Percentiles rank a stretch among this genome's conserved stretches.
Evolutionary conservation across 2,888 invertebrate genomes (phyloP).

Genomic region (Periphyllus acericola): DNA sequence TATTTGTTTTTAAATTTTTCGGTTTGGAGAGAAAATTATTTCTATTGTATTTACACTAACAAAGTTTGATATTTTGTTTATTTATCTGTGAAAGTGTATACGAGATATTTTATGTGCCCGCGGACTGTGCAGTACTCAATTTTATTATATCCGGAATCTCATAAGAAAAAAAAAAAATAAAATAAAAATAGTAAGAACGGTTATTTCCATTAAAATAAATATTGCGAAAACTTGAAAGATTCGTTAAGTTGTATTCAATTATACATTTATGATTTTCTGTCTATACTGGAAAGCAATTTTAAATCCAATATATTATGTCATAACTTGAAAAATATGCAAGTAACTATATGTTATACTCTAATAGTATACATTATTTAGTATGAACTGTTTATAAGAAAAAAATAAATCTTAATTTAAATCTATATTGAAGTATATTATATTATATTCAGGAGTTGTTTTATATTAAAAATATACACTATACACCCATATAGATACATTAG

Average conservation of each 20-base stretch:
- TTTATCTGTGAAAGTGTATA: background rate
- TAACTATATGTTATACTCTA: background rate
- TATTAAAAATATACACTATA: too few relatives aligned
- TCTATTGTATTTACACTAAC: constrained; percentile 12
- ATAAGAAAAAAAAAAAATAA: background rate
- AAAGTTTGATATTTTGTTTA: constrained; percentile 36
- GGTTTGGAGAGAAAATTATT: background rate
- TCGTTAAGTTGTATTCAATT: background rate
- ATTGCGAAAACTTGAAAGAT: background rate
- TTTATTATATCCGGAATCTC: constrained; percentile 18
- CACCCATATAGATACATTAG: too few relatives aligned
- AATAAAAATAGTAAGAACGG: background rate
- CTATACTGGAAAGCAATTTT: background rate
- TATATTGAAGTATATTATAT: background rate
- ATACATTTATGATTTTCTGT: background rate
- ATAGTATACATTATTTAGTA: background rate
- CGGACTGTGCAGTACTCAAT: background rate
- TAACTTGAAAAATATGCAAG: background rate
- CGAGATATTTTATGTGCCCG: background rate
- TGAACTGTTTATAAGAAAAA: too few relatives aligned
- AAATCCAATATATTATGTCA: background rate
- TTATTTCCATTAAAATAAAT: constrained; percentile 17
- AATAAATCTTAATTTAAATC: too few relatives aligned
- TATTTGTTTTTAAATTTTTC: constrained; percentile 1
- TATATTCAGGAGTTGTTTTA: too few relatives aligned